A percentile compares a stretch with the other conserved stretches of the same genome.
phyloP scores from a whole-genome alignment of 2,888 invertebrate species.

The Eilema sororculum region DNA sequence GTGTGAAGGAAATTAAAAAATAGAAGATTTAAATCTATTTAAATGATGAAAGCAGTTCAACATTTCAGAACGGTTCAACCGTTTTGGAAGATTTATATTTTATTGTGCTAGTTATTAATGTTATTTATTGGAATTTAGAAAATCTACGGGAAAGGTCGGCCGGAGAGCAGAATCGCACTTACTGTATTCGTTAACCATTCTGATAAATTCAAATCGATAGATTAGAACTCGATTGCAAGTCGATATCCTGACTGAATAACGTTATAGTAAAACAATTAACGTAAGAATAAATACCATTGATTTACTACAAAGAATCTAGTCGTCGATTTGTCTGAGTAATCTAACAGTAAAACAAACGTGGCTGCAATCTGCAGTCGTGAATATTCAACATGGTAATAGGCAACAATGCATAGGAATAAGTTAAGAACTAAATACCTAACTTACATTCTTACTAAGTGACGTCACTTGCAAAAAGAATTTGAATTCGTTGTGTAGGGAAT shows the following conservation, averaged over 20 bases:
- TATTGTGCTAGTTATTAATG: too few species aligned
- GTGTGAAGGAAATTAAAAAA: too few species aligned
- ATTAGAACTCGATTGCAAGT: not conserved
- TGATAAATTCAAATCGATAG: not conserved
- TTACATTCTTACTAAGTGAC: slow-evolving; percentile 10
- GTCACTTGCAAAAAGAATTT: not conserved
- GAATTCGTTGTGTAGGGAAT: not conserved
- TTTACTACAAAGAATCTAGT: slow-evolving; percentile 12
- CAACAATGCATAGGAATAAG: slow-evolving; percentile 50
- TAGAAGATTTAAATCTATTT: too few species aligned
- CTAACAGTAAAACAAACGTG: slow-evolving; percentile 55
- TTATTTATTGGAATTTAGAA: too few species aligned
- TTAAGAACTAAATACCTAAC: slow-evolving; percentile 36
- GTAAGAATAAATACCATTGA: not conserved
- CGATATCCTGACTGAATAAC: not conserved
- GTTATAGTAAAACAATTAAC: not conserved
- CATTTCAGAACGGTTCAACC: too few species aligned
- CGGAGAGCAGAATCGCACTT: too few species aligned
- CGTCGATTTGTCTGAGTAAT: slow-evolving; percentile 40
- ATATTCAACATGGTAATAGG: slow-evolving; percentile 62
- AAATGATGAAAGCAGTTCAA: too few species aligned
- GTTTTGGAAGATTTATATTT: too few species aligned
- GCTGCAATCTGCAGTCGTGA: slow-evolving; percentile 42
- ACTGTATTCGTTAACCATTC: not conserved
- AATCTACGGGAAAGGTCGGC: too few species aligned